phyloP scores from a whole-genome alignment of 1,140 invertebrate genomes.

The Homalodisca vitripennis region DNA sequence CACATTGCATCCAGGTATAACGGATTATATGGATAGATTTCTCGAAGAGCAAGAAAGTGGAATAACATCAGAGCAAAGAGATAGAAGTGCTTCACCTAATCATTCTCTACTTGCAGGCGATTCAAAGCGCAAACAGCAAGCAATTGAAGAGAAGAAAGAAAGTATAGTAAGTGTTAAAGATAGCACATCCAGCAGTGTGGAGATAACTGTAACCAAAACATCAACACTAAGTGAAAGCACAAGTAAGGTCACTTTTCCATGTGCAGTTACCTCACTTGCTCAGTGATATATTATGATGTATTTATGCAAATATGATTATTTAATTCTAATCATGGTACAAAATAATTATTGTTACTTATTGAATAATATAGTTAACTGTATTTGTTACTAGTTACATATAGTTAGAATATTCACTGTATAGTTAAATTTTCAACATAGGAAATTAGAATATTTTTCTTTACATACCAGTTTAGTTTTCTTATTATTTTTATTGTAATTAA shows the following conservation, averaged over 20 bases:
- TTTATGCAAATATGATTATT: slow-evolving; percentile 23
- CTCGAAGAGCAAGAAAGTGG: slow-evolving; percentile 73
- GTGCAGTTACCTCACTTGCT: background rate
- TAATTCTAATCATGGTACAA: slow-evolving; percentile 1
- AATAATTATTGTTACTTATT: background rate
- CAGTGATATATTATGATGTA: background rate
- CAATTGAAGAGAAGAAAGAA: slow-evolving; percentile 35
- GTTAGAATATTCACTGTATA: too few relatives aligned
- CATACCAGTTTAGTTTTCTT: too few relatives aligned
- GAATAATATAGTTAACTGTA: background rate
- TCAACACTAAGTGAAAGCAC: background rate
- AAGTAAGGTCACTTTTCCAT: background rate
- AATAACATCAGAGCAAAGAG: slow-evolving; percentile 7
- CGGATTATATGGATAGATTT: slow-evolving; percentile 86
- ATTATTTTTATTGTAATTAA: too few relatives aligned
- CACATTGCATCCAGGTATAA: slow-evolving; percentile 77
- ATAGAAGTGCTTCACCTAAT: slow-evolving; percentile 51
- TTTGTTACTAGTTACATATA: too few relatives aligned
- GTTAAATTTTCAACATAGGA: too few relatives aligned
- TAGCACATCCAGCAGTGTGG: slow-evolving; percentile 11
- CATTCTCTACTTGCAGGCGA: slow-evolving; percentile 64
- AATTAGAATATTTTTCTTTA: too few relatives aligned
- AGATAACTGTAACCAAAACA: slow-evolving; percentile 18
- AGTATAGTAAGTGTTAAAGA: background rate
- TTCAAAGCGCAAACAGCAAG: slow-evolving; percentile 55